These are phyloP conservation scores for Hemiprocne comata DNA, from an alignment of 2,113 vertebrate genomes.

Conservation along the genomic window DNA sequence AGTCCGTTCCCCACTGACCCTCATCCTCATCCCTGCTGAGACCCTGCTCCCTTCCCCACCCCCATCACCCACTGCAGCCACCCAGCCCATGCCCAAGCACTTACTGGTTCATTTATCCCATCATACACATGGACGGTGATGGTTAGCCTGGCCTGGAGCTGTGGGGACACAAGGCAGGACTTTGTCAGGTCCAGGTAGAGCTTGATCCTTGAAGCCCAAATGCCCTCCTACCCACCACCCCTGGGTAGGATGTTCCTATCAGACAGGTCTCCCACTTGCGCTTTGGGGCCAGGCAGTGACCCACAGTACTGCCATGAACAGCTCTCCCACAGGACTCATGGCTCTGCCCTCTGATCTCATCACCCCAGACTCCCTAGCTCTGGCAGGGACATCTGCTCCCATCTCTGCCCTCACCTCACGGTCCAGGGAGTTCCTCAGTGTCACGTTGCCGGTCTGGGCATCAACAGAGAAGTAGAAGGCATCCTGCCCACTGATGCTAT, in stretches of 20 bases:
- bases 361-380: background rate
- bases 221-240: background rate
- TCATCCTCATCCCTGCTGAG: fast-evolving
- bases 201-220: background rate
- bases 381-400: background rate
- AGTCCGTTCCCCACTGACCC: background rate
- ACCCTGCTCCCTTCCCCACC: background rate
- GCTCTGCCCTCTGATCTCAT: background rate
- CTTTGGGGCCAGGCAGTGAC: background rate
- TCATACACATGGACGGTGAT: background rate
- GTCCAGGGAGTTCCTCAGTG: background rate
- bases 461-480: background rate
- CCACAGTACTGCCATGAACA: background rate
- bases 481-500: fast-evolving
- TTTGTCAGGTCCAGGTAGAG: background rate
- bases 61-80: background rate
- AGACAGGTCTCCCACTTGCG: fast-evolving
- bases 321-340: background rate
- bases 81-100: background rate
- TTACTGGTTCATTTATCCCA: background rate
- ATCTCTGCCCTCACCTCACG: slow-evolving; percentile 16
- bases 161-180: background rate
- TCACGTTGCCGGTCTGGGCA: background rate
- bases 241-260: background rate
- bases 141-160: slow-evolving; percentile 17